Evolutionary conservation across 2,888 invertebrate genomes (phyloP), one percentile per base, ranked within the genome.

Genomic region (Xanthia icteritia): DNA sequence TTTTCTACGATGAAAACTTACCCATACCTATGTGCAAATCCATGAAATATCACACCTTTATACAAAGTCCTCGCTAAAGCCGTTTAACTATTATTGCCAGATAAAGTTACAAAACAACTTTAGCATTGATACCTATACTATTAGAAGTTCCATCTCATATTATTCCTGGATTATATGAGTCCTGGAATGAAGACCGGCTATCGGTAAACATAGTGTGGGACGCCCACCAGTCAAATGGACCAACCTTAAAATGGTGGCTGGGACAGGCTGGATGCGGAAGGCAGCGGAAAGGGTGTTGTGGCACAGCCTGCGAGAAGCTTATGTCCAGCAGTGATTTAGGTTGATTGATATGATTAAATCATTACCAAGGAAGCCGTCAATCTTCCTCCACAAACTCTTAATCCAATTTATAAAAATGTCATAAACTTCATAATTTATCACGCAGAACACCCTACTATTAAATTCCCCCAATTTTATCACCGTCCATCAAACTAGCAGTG

Each of bases 401-500:
- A 81, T 79, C 63, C 66, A 87, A 86, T 86, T 86, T 83, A 86
- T 78, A 81, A 82, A 70, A 82, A 67, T 42, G 67, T 75, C 76
- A 84, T 74, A 84, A 82, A 74, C 80, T 83, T 86, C 79, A 82
- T 87, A 81, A 71, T 65, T 73, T 74, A 77, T 78, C 71, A 72
- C 68, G 20, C 61, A 9, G 4, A 61, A 17, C 67, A 69, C 66
- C 67, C 75, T 64, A 79, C 72, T 77, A 84, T 84, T 80, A 85
- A 84, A 79, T 79, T 74, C 67, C 64, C 67, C 65, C 65, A 79
- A 80, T 87, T 88, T 87, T 84, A 86, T 85, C 79, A 75, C 72
- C 72, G 66, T 82, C 76, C 73, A 73, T 79, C 82, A 82, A 89
- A 90, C 82, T 85, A 78, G 84, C 82, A 84, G 73, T 86, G 89